Percentiles rank a stretch among this genome's conserved stretches.
Conservation (phyloP, 2,113 vertebrate genomes). For the Felis catus region DNA sequence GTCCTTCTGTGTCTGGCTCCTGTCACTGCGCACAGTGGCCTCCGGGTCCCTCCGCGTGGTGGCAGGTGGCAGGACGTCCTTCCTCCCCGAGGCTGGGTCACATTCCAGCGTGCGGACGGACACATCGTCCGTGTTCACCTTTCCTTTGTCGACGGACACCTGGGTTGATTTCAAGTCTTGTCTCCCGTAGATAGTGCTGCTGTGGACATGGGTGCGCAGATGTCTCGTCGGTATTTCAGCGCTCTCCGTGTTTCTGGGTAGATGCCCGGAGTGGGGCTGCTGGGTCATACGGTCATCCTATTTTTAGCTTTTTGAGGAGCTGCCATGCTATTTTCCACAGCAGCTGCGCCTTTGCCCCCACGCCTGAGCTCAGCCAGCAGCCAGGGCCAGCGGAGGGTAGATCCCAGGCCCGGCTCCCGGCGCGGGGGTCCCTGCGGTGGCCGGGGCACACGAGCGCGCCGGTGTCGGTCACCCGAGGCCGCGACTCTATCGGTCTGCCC, state of each 20-base stretch:
- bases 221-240: not conserved
- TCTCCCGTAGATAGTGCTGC: not conserved
- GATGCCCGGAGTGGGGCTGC: not conserved
- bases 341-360: too few species aligned
- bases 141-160: not conserved
- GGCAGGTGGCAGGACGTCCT: not conserved
- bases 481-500: too few species aligned
- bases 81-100: not conserved
- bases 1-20: not conserved
- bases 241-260: not conserved
- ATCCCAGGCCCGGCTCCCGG: not conserved
- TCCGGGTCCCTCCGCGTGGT: rapidly evolving
- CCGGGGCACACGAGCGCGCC: rapidly evolving
- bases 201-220: not conserved
- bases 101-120: not conserved
- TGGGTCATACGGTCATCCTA: not conserved
- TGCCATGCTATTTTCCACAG: not conserved
- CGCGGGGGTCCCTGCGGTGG: not conserved
- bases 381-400: not conserved
- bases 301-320: not conserved
- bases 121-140: rapidly evolving
- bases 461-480: not conserved
- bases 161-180: not conserved
- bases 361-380: not conserved
- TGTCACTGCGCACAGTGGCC: not conserved